These are phyloP conservation scores for Solea senegalensis DNA, from an alignment of 2,113 vertebrate species.

Conservation along the genomic window DNA sequence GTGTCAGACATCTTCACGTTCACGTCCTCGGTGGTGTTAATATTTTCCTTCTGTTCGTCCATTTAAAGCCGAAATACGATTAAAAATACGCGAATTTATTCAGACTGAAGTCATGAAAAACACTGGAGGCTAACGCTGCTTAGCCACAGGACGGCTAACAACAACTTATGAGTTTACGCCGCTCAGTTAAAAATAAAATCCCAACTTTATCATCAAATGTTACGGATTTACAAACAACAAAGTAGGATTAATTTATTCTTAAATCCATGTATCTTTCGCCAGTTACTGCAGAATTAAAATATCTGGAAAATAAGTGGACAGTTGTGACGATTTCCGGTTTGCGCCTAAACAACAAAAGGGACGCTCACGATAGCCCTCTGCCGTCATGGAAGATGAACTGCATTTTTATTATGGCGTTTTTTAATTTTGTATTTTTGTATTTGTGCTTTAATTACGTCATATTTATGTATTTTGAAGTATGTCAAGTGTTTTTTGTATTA, in stretches of 20 bases:
- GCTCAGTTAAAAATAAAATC: too few species aligned
- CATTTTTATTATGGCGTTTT: too few species aligned
- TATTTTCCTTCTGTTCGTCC: conserved; percentile 81
- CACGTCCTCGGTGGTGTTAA: conserved; percentile 42
- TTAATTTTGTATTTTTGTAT: too few species aligned
- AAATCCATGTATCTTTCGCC: not conserved
- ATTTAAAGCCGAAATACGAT: conserved; percentile 42
- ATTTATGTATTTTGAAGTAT: too few species aligned
- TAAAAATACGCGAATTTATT: not conserved
- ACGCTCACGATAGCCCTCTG: conserved; percentile 17
- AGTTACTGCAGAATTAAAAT: not conserved
- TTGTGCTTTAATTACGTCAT: too few species aligned
- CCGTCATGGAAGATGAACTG: conserved; percentile 27
- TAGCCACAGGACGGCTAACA: not conserved
- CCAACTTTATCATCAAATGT: not conserved
- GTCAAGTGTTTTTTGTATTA: too few species aligned
- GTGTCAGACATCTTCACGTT: conserved; percentile 58
- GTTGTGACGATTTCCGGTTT: conserved; percentile 57
- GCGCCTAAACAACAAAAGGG: conserved; percentile 38
- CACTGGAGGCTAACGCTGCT: conserved; percentile 11
- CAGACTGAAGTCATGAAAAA: not conserved
- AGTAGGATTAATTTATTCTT: too few species aligned
- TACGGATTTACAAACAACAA: not conserved
- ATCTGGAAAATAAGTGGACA: not conserved
- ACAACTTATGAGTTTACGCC: not conserved